Evolutionary conservation across 2,888 invertebrate species (phyloP).

Genomic region (Euzophera pinguis): DNA sequence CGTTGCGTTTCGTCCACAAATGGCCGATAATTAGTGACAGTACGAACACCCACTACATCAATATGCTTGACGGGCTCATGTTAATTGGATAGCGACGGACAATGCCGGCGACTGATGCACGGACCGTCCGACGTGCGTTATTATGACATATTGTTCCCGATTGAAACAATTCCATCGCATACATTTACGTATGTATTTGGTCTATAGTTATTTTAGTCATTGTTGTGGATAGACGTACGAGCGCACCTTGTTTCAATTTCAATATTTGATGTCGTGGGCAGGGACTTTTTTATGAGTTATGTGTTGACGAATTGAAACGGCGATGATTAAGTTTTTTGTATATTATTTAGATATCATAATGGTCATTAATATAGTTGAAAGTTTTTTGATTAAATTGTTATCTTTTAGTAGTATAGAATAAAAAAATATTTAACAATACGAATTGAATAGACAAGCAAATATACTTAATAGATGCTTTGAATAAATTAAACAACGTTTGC

Average conservation of each 20-base stretch:
- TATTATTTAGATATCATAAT: no score
- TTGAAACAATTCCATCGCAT: slow-evolving; percentile 52
- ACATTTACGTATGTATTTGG: slow-evolving; percentile 23
- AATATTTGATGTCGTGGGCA: slow-evolving; percentile 1
- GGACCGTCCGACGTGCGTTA: slow-evolving; percentile 47
- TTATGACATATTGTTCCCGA: slow-evolving; percentile 69
- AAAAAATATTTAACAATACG: no score
- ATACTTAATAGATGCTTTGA: no score
- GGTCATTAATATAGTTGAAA: no score
- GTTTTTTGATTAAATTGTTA: no score
- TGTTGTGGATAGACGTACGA: slow-evolving; percentile 4
- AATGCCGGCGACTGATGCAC: slow-evolving; percentile 53
- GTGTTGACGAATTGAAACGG: no score
- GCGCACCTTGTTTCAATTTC: slow-evolving; percentile 1
- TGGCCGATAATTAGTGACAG: slow-evolving; percentile 61
- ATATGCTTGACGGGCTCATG: slow-evolving; percentile 66
- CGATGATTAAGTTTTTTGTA: no score
- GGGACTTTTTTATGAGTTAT: not conserved
- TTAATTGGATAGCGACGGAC: slow-evolving; percentile 69
- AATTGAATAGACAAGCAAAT: no score
- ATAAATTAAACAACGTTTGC: no score
- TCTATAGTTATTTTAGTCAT: slow-evolving; percentile 5
- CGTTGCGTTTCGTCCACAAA: slow-evolving; percentile 32
- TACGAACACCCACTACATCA: slow-evolving; percentile 56
- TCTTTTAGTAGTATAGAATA: no score